These are phyloP conservation scores for Clitarchus hookeri DNA, from an alignment of 2,888 invertebrate species.

Conservation along the genomic window DNA sequence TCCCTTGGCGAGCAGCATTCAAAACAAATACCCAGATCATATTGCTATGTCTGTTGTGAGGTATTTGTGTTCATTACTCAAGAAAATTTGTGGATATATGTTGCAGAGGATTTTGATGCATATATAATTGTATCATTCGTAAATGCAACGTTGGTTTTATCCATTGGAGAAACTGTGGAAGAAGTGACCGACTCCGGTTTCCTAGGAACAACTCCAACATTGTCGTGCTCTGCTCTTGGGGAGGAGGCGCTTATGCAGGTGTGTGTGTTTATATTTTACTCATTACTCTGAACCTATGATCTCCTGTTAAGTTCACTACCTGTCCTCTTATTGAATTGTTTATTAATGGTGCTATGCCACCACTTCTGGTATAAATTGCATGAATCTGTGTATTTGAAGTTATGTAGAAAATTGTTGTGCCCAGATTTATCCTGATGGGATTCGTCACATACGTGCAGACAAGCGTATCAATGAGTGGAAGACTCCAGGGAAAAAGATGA, in stretches of 20 bases:
- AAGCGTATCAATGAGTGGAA: conserved; percentile 99
- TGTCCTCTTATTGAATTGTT: too few species aligned
- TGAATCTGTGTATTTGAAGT: neutral
- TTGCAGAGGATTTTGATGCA: conserved; percentile 96
- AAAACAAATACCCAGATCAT: too few species aligned
- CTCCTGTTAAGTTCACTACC: too few species aligned
- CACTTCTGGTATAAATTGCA: too few species aligned
- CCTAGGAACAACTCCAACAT: conserved; percentile 95
- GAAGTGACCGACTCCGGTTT: conserved; percentile 99
- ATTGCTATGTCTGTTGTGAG: too few species aligned
- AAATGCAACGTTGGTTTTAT: conserved; percentile 95
- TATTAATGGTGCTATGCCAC: too few species aligned
- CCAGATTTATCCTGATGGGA: conserved; percentile 95
- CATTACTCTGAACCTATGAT: too few species aligned
- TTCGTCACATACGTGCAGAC: conserved; percentile 96
- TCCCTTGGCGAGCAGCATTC: too few species aligned
- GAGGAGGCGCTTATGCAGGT: conserved; percentile 98
- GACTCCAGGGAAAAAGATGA: conserved; percentile 95
- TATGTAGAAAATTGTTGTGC: conserved; percentile 37
- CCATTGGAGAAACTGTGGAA: conserved; percentile 99
- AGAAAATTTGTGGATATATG: conserved; percentile 41
- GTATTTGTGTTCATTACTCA: too few species aligned
- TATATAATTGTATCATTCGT: conserved; percentile 99
- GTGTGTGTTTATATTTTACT: too few species aligned
- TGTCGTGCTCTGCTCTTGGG: conserved; percentile 97